Evolutionary conservation across 2,797 vertebrate genomes (phyloP).

Genomic region (Bovichtus diacanthus): DNA sequence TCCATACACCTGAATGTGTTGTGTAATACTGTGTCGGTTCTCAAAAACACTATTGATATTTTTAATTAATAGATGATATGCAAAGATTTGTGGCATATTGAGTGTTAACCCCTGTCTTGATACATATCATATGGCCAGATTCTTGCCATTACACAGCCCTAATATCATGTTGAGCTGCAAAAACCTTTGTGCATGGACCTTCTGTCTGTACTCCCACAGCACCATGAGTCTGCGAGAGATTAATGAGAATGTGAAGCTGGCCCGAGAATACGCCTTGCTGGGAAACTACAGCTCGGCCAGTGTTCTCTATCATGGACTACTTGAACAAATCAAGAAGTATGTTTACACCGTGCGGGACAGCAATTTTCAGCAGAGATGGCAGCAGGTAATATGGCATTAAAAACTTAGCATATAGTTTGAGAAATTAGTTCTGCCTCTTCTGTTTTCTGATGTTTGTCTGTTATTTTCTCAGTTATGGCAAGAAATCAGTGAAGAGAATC

Average conservation of each 20-base stretch:
- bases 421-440: not conserved
- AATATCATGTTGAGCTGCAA: too few species aligned
- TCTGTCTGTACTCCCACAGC: conserved; percentile 19
- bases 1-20: too few species aligned
- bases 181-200: not conserved
- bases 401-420: not conserved
- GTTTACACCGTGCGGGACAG: conserved; percentile 89
- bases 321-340: conserved; percentile 96
- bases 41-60: too few species aligned
- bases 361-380: conserved; percentile 93
- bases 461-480: conserved; percentile 90
- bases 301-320: conserved; percentile 94
- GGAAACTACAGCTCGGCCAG: conserved; percentile 97
- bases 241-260: conserved; percentile 96
- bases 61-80: too few species aligned
- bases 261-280: conserved; percentile 95
- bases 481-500: conserved; percentile 94
- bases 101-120: too few species aligned
- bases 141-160: not conserved
- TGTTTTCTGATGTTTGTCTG: not conserved
- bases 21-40: too few species aligned
- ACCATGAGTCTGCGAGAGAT: conserved; percentile 97
- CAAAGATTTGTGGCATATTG: too few species aligned
- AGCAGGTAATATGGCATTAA: conserved; percentile 86
- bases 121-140: too few species aligned